Conservation (phyloP, 2,113 vertebrate genomes). For the Tragelaphus strepsiceros region DNA sequence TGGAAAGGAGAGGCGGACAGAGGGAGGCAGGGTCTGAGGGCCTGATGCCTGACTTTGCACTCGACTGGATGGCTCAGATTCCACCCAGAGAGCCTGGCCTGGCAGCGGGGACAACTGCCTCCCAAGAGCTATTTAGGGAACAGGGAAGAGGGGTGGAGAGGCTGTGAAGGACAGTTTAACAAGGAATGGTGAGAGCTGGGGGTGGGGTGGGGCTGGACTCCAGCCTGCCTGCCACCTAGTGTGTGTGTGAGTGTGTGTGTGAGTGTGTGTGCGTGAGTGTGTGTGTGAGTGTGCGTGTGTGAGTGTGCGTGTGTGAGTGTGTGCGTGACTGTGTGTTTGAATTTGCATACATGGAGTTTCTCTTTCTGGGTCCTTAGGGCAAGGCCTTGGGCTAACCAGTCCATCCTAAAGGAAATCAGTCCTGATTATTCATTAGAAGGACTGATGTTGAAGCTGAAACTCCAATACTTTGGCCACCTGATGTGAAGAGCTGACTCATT, state of each 20-base stretch:
- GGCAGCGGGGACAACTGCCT: not conserved
- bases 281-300: too few relatives aligned
- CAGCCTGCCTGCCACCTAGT: not conserved
- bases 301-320: not conserved
- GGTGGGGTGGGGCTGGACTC: not conserved
- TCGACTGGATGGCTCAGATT: slow-evolving; percentile 35
- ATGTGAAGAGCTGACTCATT: not conserved
- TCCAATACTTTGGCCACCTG: not conserved
- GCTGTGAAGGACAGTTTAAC: slow-evolving; percentile 26
- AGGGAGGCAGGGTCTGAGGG: not conserved
- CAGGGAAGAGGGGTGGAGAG: not conserved
- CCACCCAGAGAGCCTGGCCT: not conserved
- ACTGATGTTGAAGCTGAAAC: not conserved
- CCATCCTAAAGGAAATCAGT: not conserved
- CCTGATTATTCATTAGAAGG: not conserved
- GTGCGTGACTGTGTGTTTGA: not conserved
- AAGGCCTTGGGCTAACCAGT: not conserved
- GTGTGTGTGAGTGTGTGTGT: rapidly evolving
- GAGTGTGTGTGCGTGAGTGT: rapidly evolving
- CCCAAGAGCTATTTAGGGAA: slow-evolving; percentile 51
- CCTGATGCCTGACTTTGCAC: not conserved
- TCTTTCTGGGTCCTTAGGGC: not conserved
- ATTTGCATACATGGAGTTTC: rapidly evolving
- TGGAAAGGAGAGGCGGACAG: not conserved
- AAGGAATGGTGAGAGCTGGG: not conserved